These are phyloP conservation scores for Alloplasta piceator DNA, from an alignment of 2,888 invertebrate species.

Conservation along the genomic window DNA sequence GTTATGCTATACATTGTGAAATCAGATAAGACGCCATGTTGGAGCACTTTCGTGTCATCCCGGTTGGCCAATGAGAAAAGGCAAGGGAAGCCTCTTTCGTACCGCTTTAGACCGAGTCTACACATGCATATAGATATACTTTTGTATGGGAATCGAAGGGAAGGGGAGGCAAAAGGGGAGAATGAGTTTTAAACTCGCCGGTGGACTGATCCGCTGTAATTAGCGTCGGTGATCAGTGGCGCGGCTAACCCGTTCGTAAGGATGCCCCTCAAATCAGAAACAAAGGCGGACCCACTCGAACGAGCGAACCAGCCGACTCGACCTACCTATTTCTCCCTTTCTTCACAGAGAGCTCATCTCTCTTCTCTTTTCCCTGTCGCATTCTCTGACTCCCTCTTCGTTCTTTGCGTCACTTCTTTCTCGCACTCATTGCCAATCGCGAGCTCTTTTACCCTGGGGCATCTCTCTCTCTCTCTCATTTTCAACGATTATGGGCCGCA, in stretches of 20 bases:
- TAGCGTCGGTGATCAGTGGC: constrained; percentile 82
- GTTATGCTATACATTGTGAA: constrained; percentile 70
- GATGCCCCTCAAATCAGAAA: constrained; percentile 82
- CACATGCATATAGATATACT: too few relatives aligned
- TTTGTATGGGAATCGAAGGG: constrained; percentile 3
- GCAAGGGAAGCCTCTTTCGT: constrained; percentile 80
- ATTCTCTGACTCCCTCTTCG: constrained; percentile 19
- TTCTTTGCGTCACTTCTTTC: constrained; percentile 36
- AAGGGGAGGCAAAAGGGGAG: constrained; percentile 63
- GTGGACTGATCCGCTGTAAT: constrained; percentile 81
- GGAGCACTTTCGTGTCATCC: constrained; percentile 82
- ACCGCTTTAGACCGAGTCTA: constrained; percentile 72
- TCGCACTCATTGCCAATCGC: constrained; percentile 2
- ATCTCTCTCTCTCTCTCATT: constrained; percentile 66
- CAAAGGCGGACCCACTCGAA: constrained; percentile 75
- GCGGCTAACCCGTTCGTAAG: constrained; percentile 82
- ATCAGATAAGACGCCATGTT: constrained; percentile 83
- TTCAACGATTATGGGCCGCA: constrained; percentile 76
- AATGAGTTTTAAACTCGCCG: constrained; percentile 81
- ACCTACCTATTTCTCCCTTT: constrained; percentile 58
- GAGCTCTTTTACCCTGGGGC: constrained; percentile 64
- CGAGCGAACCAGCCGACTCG: constrained; percentile 61
- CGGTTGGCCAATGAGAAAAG: constrained; percentile 78
- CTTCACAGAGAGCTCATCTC: constrained; percentile 29
- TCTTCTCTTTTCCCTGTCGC: constrained; percentile 26